A percentile compares a stretch with the other conserved stretches of the same genome.
These are phyloP conservation scores for Apodemia duryi DNA, from an alignment of 2,888 invertebrate species.

Conservation along the genomic window DNA sequence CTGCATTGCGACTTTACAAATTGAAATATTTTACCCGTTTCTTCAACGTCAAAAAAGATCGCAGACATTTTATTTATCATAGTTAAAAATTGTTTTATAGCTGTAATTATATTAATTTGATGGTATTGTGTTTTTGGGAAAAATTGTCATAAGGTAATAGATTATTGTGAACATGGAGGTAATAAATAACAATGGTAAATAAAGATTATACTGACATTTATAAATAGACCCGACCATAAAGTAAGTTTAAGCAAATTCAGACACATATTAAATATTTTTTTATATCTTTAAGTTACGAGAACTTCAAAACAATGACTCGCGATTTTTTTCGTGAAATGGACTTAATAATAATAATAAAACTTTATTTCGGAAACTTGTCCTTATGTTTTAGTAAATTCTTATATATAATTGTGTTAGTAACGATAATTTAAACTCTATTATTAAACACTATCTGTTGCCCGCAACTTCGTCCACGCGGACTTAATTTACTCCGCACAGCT, in stretches of 20 bases:
- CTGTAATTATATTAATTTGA: slow-evolving; percentile 9
- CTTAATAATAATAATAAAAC: neutral
- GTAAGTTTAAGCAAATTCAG: neutral
- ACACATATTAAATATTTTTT: neutral
- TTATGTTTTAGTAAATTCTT: no score
- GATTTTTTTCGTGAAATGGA: neutral
- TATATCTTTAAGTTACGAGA: no score
- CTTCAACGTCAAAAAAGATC: neutral
- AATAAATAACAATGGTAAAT: slow-evolving; percentile 1
- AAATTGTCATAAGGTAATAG: neutral
- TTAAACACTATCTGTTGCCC: no score
- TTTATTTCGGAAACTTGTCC: neutral
- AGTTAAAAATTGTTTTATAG: neutral
- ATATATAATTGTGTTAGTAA: no score
- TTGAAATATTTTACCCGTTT: neutral
- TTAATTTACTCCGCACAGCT: no score
- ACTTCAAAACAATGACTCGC: neutral
- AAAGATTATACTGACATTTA: neutral
- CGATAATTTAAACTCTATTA: no score
- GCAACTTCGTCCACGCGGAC: no score
- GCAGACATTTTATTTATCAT: neutral
- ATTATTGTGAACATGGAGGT: neutral
- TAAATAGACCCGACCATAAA: neutral
- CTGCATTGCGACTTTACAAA: neutral
- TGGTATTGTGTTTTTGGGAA: neutral